phyloP scores from a whole-genome alignment of 2,113 vertebrate species.

The Paedocypris sp. region DNA sequence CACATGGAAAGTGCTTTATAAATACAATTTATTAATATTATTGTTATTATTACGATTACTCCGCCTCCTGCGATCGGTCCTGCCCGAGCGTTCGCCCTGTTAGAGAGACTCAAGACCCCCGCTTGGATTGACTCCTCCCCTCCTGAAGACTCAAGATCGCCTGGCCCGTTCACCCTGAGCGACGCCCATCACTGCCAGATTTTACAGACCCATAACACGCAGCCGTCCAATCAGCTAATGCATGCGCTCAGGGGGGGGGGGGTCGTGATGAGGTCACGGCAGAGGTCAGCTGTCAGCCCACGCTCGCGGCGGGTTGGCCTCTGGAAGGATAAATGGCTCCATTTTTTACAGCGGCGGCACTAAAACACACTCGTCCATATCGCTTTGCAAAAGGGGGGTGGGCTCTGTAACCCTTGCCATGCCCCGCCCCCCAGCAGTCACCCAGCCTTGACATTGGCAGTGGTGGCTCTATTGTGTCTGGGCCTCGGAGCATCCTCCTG shows the following conservation, averaged over 20 bases:
- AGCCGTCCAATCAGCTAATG: constrained; percentile 24
- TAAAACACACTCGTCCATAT: background rate
- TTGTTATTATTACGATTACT: no score
- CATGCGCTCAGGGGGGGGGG: constrained; percentile 16
- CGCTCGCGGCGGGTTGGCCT: constrained; percentile 17
- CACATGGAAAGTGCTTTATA: no score
- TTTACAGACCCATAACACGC: constrained; percentile 31
- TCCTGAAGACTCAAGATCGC: constrained; percentile 15
- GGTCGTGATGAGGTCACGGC: constrained; percentile 38
- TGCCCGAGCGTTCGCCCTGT: constrained; percentile 21
- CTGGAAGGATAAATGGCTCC: constrained; percentile 9
- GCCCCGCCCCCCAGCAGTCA: constrained; percentile 24
- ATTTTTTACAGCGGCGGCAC: constrained; percentile 15
- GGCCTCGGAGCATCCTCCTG: constrained; percentile 32
- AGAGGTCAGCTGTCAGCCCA: constrained; percentile 48
- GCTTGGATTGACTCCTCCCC: background rate
- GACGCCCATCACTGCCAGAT: constrained; percentile 11
- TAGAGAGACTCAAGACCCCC: constrained; percentile 7
- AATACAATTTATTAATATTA: no score
- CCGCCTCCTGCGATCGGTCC: no score
- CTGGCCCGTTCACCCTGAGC: background rate
- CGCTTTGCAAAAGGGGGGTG: background rate
- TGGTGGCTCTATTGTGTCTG: constrained; percentile 28
- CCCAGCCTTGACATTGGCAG: constrained; percentile 38
- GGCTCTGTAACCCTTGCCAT: constrained; percentile 24